Percentiles rank a stretch among this genome's conserved stretches.
Conservation (phyloP, 2,888 invertebrate genomes). For the Herminia tarsipennalis region DNA sequence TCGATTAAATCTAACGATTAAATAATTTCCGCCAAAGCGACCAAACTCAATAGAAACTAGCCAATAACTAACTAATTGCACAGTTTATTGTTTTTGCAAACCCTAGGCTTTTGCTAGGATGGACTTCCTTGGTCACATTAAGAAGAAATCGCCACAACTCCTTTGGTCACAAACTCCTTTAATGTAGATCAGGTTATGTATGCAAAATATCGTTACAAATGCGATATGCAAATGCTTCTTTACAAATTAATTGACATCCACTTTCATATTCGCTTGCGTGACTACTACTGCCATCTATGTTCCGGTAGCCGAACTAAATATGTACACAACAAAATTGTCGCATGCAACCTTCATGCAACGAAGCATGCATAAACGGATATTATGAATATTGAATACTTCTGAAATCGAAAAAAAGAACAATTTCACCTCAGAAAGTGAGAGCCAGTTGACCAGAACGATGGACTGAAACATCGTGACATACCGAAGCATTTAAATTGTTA, state of each 20-base stretch:
- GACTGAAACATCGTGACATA: constrained; percentile 37
- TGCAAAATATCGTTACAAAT: no score
- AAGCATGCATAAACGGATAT: constrained; percentile 15
- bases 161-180: no score
- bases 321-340: constrained; percentile 4
- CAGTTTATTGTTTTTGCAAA: no score
- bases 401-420: constrained; percentile 5
- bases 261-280: constrained; percentile 4
- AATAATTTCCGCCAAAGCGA: no score
- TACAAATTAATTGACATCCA: not conserved
- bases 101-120: no score
- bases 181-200: no score
- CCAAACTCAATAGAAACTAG: no score
- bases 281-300: constrained; percentile 3
- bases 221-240: not conserved
- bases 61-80: no score
- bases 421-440: constrained; percentile 37
- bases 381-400: constrained; percentile 22
- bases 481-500: constrained; percentile 25
- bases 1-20: no score
- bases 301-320: constrained; percentile 9
- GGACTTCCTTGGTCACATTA: no score
- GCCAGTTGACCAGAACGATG: constrained; percentile 29
- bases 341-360: constrained; percentile 24
- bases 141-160: no score